Base-by-base conservation (phyloP, 2,888 invertebrate genomes). In the Rhagonycha fulva region DNA sequence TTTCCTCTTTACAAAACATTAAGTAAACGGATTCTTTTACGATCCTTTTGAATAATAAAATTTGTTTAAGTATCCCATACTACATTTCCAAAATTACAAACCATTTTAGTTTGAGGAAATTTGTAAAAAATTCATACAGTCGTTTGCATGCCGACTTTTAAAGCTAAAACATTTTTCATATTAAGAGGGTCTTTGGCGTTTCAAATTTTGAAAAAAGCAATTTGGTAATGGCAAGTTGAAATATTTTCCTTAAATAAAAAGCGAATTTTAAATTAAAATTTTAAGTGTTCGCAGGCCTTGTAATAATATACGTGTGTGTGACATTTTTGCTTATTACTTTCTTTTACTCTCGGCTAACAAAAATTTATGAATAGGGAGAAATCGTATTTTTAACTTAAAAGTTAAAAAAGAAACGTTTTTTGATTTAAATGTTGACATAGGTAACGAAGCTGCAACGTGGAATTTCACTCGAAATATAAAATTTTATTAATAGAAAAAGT, bases 1-100 rank as follows among this genome's bases (percentile, higher is more conserved):
- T 47, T 47, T 47, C 70, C 61, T 68, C 67, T 11, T 72, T 68
- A 28, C 66, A 23, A 72, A 72, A 72, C 62, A 62, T 60, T 61
- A 26, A 70, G 23, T 12, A 23, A 70, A 60, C 70, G 47, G 47
- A 47, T 47, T 47, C 47, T 47, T 47, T 47, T 47, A 47, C 47
- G 47, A 47, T 47, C n/a, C 47, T 47, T 47, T 12, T 47, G 47
- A 47, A 47, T 47, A 47, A 47, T 47, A 47, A 47, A 47, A 47
- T 47, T 47, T 47, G 47, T 47, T 47, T 47, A 47, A 47, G 47
- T 47, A 47, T 47, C 4, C 47, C 47, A 47, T 47, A n/a, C 47
- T 47, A n/a, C 47, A 47, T 47, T 47, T 47, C 47, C n/a, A 47
- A 47, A 47, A 47, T 47, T 47, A 47, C 47, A 47, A 47, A 47